Evolutionary conservation across 1,140 invertebrate species (phyloP).

Genomic region (Caenorhabditis briggsae): DNA sequence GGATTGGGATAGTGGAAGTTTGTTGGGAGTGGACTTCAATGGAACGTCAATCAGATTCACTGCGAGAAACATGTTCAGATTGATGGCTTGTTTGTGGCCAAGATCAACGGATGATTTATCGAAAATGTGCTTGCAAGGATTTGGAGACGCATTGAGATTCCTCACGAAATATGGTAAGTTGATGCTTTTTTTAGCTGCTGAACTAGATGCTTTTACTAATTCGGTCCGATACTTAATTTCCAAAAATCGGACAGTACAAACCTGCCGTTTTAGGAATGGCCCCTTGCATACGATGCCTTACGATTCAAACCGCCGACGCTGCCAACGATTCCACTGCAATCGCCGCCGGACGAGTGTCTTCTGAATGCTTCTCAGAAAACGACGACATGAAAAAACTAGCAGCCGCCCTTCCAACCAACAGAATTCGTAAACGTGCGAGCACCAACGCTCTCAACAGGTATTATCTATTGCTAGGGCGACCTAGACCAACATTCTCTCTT

Average conservation of each 20-base stretch:
- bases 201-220: slow-evolving; percentile 29
- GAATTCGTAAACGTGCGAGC: slow-evolving; percentile 13
- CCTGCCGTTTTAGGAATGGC: slow-evolving; percentile 69
- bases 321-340: not conserved
- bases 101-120: slow-evolving; percentile 90
- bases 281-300: slow-evolving; percentile 74
- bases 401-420: not conserved
- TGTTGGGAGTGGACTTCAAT: slow-evolving; percentile 84
- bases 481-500: not conserved
- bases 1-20: slow-evolving; percentile 82
- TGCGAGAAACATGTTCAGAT: slow-evolving; percentile 90
- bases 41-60: slow-evolving; percentile 91
- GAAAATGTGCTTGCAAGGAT: slow-evolving; percentile 96
- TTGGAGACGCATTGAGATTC: slow-evolving; percentile 93
- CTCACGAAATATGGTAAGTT: slow-evolving; percentile 86
- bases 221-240: not conserved
- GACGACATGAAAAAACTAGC: not conserved
- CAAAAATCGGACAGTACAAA: not conserved
- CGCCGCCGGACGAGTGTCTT: not conserved
- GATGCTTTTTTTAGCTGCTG: not conserved
- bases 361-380: slow-evolving; percentile 5
- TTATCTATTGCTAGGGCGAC: slow-evolving; percentile 13
- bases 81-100: slow-evolving; percentile 91
- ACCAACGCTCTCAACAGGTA: slow-evolving; percentile 37
- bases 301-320: slow-evolving; percentile 69